These are phyloP conservation scores for Cephus spinipes DNA, from an alignment of 2,888 invertebrate species.

Conservation along the genomic window DNA sequence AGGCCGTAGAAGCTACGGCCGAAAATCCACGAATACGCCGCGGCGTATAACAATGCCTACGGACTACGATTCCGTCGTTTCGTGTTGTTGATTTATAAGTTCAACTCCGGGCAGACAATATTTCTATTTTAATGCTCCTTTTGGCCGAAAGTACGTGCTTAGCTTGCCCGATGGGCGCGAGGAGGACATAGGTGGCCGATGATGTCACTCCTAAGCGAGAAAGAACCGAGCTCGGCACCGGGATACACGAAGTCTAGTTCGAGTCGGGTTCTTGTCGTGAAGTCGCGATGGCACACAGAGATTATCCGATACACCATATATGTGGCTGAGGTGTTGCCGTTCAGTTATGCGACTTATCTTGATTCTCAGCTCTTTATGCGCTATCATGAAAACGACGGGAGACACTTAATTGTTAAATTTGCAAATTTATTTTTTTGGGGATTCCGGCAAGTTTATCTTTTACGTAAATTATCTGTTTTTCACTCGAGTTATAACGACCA, in stretches of 20 bases:
- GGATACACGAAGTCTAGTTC: conserved; percentile 54
- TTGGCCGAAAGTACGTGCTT: conserved; percentile 51
- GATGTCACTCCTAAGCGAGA: conserved; percentile 49
- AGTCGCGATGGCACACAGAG: conserved; percentile 60
- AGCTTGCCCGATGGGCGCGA: conserved; percentile 44
- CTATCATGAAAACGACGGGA: background rate
- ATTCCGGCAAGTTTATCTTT: background rate
- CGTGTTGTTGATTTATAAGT: conserved; percentile 55
- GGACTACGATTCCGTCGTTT: conserved; percentile 4
- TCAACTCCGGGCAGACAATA: conserved; percentile 52
- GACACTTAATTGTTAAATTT: background rate
- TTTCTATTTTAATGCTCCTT: conserved; percentile 53
- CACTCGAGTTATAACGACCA: background rate
- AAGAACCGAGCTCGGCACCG: conserved; percentile 10
- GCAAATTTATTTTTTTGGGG: background rate
- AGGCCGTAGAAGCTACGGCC: background rate
- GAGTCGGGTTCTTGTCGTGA: conserved; percentile 40
- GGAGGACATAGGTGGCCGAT: conserved; percentile 55
- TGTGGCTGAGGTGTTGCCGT: conserved; percentile 54
- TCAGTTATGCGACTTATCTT: background rate
- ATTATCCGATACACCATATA: conserved; percentile 53
- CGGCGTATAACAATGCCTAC: conserved; percentile 1
- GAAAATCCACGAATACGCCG: background rate
- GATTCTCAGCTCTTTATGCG: background rate
- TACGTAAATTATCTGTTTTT: background rate